A percentile compares a stretch with the other conserved stretches of the same genome.
Conservation (phyloP, 2,797 vertebrate species). For the Monodelphis domestica region DNA sequence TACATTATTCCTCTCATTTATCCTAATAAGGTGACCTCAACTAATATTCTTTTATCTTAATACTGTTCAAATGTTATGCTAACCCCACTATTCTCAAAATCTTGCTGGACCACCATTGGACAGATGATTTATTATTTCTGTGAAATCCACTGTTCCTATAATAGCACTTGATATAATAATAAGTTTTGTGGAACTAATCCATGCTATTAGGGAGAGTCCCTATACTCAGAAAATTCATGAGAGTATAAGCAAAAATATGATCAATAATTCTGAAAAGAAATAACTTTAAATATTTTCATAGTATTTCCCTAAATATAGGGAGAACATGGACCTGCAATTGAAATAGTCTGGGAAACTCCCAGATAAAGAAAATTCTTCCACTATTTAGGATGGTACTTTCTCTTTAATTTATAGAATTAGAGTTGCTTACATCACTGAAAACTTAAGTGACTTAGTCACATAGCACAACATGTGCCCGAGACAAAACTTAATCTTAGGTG, state of each 20-base stretch:
- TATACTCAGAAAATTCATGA: not conserved
- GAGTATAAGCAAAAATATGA: not conserved
- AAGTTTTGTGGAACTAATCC: not conserved
- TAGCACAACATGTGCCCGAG: not conserved
- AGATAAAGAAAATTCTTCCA: not conserved
- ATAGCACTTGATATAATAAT: not conserved
- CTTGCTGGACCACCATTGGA: not conserved
- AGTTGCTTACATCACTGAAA: not conserved
- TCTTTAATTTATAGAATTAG: not conserved
- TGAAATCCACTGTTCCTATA: not conserved
- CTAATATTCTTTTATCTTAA: not conserved
- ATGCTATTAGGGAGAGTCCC: not conserved
- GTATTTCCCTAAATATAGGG: not conserved
- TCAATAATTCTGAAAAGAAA: not conserved
- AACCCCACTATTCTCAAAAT: not conserved
- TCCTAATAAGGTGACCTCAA: not conserved
- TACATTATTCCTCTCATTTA: not conserved
- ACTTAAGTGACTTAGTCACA: not conserved
- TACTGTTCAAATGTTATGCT: not conserved
- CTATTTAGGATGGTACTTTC: not conserved
- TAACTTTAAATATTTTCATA: not conserved
- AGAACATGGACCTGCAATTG: not conserved
- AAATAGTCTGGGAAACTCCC: not conserved
- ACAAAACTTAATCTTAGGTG: not conserved
- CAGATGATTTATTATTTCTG: not conserved